A percentile compares a stretch with the other conserved stretches of the same genome.
Evolutionary conservation across 2,797 vertebrate genomes (phyloP).

Genomic region (Argya squamiceps): DNA sequence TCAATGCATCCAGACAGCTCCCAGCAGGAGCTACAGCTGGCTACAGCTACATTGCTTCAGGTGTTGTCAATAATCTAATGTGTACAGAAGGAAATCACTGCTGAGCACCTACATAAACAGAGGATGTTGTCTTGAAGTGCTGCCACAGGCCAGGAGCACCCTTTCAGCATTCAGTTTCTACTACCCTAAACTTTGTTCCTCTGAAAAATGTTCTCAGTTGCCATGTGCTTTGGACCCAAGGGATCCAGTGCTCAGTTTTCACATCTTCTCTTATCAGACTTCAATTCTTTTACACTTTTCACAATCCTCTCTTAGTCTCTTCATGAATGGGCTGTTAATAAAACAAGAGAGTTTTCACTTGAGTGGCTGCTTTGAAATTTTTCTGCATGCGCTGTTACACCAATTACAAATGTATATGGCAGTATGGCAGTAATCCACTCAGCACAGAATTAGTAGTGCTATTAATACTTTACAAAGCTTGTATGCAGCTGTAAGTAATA

Average conservation of each 20-base stretch:
- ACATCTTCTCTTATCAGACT: background rate
- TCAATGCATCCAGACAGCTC: background rate
- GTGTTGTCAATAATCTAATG: background rate
- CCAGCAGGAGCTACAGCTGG: background rate
- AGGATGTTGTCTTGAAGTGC: background rate
- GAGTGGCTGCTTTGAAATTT: slow-evolving; percentile 44
- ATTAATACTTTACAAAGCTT: slow-evolving; percentile 12
- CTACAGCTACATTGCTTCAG: background rate
- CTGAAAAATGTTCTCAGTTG: background rate
- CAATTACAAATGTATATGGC: background rate
- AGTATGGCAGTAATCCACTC: background rate
- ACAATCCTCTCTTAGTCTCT: background rate
- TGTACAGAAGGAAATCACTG: background rate
- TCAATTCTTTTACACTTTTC: background rate
- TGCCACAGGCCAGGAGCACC: background rate
- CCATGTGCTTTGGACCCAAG: background rate
- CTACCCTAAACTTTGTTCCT: background rate
- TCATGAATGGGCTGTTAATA: slow-evolving; percentile 23
- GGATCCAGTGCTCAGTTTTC: background rate
- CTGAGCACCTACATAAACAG: background rate
- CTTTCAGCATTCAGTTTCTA: background rate
- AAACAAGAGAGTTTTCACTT: background rate
- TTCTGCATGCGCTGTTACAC: slow-evolving; percentile 1
- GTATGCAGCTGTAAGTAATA: background rate
- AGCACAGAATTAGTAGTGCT: background rate